Conservation (phyloP, 2,888 invertebrate genomes). For the Tromatobia lineatoria region DNA sequence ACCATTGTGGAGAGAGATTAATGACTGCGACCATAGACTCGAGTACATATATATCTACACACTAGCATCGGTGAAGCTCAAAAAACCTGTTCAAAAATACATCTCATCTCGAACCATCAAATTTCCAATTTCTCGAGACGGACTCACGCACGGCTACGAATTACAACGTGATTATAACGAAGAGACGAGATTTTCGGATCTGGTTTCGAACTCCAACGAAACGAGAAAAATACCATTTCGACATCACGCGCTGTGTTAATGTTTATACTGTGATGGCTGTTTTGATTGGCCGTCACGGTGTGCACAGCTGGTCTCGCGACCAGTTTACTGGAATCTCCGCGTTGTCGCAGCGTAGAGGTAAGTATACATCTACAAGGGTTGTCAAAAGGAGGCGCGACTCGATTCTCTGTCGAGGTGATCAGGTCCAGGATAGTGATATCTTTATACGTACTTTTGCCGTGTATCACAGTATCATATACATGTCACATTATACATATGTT, state of each 20-base stretch:
- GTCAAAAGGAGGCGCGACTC: slow-evolving; percentile 31
- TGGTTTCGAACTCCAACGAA: slow-evolving; percentile 1
- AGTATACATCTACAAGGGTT: neutral
- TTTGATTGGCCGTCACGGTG: slow-evolving; percentile 21
- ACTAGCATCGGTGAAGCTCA: too few relatives aligned
- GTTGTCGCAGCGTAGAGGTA: neutral
- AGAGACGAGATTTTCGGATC: slow-evolving; percentile 42
- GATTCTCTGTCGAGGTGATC: slow-evolving; percentile 48
- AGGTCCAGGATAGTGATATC: slow-evolving; percentile 20
- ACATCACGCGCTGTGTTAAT: slow-evolving; percentile 16
- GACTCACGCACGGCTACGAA: neutral
- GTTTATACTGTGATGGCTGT: neutral
- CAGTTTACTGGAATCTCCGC: slow-evolving; percentile 25
- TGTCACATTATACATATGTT: neutral
- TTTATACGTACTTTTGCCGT: neutral
- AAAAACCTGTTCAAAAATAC: neutral
- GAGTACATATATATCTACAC: neutral
- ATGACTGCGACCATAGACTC: too few relatives aligned
- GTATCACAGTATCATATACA: neutral
- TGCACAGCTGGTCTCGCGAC: slow-evolving; percentile 35
- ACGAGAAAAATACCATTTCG: slow-evolving; percentile 13
- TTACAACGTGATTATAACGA: neutral
- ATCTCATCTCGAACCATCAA: neutral
- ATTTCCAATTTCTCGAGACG: slow-evolving; percentile 3
- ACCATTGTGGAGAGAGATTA: too few relatives aligned